These are phyloP conservation scores for Lota lota DNA, from an alignment of 2,113 vertebrate species.

Conservation along the genomic window DNA sequence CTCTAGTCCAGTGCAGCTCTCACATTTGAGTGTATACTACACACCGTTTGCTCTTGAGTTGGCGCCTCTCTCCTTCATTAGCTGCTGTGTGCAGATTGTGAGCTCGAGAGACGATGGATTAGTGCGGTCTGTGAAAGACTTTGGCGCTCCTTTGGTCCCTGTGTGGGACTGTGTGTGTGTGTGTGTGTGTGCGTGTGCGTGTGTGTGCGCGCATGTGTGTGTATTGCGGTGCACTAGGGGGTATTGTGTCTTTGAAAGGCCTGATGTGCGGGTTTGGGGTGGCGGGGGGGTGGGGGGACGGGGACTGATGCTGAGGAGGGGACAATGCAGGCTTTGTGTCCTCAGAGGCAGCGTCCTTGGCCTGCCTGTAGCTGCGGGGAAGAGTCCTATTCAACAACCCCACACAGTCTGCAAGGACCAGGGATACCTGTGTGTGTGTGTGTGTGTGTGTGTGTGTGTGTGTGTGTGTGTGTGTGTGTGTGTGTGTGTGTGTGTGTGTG, in stretches of 20 bases:
- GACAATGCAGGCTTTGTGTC: constrained; percentile 72
- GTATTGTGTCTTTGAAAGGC: constrained; percentile 60
- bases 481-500: too few relatives aligned
- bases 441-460: neutral
- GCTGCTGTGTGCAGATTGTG: neutral
- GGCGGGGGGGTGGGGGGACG: constrained; percentile 29
- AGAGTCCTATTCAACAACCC: constrained; percentile 49
- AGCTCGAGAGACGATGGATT: constrained; percentile 38
- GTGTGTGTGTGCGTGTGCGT: constrained; percentile 12
- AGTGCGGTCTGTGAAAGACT: constrained; percentile 55
- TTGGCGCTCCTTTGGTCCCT: constrained; percentile 39
- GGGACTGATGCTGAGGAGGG: constrained; percentile 56
- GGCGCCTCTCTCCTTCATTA: too few relatives aligned
- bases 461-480: neutral
- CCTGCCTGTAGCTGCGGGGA: constrained; percentile 36
- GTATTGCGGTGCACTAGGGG: constrained; percentile 24
- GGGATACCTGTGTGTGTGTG: constrained; percentile 53
- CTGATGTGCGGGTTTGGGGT: constrained; percentile 35
- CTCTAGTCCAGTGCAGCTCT: too few relatives aligned
- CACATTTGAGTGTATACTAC: too few relatives aligned
- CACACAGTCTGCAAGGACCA: constrained; percentile 24
- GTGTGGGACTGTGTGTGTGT: neutral
- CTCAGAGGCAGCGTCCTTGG: constrained; percentile 49
- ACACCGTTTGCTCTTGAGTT: too few relatives aligned
- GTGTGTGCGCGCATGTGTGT: constrained; percentile 5